Evolutionary conservation across 30 jellyfish, hydroid and myxozoan species (phyloP).

Genomic region (Pelagia noctiluca): DNA sequence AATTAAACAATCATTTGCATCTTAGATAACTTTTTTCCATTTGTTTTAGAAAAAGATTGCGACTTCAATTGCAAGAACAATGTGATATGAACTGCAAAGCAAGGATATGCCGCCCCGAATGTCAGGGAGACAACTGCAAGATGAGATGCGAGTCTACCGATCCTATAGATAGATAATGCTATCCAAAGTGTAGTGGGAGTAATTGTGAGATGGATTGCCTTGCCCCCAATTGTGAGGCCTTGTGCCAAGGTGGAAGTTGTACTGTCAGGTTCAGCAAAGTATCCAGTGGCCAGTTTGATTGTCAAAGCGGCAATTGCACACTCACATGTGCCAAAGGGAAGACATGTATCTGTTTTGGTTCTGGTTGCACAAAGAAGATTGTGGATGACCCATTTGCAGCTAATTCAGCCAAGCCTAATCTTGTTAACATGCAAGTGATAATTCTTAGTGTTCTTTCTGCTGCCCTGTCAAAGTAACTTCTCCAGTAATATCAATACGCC

Average conservation of each 20-base stretch:
- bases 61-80: no score
- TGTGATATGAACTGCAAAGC: conserved; percentile 41
- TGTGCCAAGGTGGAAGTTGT: conserved; percentile 41
- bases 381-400: conserved; percentile 52
- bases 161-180: conserved; percentile 16
- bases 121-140: conserved; percentile 44
- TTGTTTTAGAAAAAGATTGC: no score
- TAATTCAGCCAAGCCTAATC: neutral
- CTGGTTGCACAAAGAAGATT: conserved; percentile 10
- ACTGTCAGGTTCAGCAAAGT: conserved; percentile 30
- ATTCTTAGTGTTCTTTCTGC: neutral
- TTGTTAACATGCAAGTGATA: neutral
- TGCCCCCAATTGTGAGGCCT: conserved; percentile 19
- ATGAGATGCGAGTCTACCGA: conserved; percentile 12
- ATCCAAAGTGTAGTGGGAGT: conserved; percentile 30
- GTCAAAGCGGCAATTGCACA: conserved; percentile 39
- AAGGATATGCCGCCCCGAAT: conserved; percentile 14
- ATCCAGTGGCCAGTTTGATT: neutral
- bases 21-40: neutral
- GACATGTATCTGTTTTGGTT: neutral
- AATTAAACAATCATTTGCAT: no score
- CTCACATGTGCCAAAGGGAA: conserved; percentile 47
- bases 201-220: conserved; percentile 38
- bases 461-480: no score
- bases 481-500: neutral